phyloP scores from a whole-genome alignment of 2,113 vertebrate species.

The Felis chaus region DNA sequence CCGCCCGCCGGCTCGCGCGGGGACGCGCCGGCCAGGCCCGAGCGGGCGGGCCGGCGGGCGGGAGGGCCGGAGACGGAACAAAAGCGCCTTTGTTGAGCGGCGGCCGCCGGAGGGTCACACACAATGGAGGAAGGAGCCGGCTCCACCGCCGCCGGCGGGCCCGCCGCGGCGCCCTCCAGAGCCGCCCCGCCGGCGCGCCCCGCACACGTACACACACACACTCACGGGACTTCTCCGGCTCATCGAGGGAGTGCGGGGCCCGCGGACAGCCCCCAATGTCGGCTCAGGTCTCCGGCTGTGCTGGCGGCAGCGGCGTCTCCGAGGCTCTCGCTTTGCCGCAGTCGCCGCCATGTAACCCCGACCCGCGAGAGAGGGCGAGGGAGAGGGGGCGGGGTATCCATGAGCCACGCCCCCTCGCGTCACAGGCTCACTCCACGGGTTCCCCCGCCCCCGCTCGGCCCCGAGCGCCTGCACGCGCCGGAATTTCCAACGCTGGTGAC shows the following conservation, averaged over 20 bases:
- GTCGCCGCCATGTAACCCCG: conserved; percentile 86
- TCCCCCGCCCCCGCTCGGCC: conserved; percentile 30
- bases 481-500: conserved; percentile 62
- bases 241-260: conserved; percentile 76
- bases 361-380: conserved; percentile 75
- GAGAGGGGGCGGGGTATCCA: not conserved
- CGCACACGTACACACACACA: conserved; percentile 44
- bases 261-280: conserved; percentile 59
- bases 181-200: not conserved
- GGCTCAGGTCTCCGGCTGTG: conserved; percentile 71
- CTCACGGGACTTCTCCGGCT: conserved; percentile 83
- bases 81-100: conserved; percentile 84
- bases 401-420: conserved; percentile 43
- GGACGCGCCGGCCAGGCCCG: conserved; percentile 36
- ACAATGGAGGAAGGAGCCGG: conserved; percentile 72
- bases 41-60: not conserved
- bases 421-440: conserved; percentile 72
- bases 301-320: conserved; percentile 70
- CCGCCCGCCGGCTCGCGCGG: not conserved
- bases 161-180: conserved; percentile 43
- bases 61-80: conserved; percentile 68
- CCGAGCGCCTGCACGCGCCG: not conserved
- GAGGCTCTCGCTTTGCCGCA: conserved; percentile 79
- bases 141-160: conserved; percentile 45
- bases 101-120: conserved; percentile 74